Conservation (phyloP, 2,113 vertebrate species). For the Podarcis cretensis region DNA sequence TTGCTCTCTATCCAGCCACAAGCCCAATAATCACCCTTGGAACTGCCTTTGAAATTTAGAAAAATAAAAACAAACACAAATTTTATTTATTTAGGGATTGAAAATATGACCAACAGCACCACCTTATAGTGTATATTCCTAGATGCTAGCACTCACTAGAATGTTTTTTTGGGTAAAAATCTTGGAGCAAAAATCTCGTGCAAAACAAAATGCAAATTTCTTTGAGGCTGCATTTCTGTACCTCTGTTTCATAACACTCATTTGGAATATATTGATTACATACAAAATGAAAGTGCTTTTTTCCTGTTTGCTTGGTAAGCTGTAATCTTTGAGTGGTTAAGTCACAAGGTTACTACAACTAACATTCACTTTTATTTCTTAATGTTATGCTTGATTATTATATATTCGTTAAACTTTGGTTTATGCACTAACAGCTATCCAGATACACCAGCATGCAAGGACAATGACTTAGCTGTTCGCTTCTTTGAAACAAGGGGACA, state of each 20-base stretch:
- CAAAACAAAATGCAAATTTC: neutral
- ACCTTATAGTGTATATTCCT: neutral
- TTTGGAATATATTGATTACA: neutral
- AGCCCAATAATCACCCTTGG: conserved; percentile 68
- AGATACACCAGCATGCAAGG: too few relatives aligned
- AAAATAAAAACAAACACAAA: conserved; percentile 29
- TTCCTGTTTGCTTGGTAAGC: neutral
- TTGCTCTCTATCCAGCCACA: conserved; percentile 59
- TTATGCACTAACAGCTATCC: neutral
- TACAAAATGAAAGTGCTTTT: neutral
- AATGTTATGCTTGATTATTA: neutral
- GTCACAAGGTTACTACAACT: too few relatives aligned
- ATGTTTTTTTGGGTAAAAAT: neutral
- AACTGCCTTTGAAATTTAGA: conserved; percentile 62
- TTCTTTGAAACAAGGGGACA: neutral
- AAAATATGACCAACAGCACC: neutral
- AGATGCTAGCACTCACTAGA: neutral
- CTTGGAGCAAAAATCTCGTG: neutral
- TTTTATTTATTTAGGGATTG: conserved; percentile 1
- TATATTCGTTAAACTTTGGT: neutral
- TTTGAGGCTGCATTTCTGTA: neutral
- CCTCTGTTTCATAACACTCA: neutral
- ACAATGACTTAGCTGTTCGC: too few relatives aligned
- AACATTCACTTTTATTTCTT: neutral
- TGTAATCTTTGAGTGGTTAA: neutral